A percentile compares a stretch with the other conserved stretches of the same genome.
phyloP scores from a whole-genome alignment of 2,888 invertebrate genomes.

The Amphipyra tragopoginis region DNA sequence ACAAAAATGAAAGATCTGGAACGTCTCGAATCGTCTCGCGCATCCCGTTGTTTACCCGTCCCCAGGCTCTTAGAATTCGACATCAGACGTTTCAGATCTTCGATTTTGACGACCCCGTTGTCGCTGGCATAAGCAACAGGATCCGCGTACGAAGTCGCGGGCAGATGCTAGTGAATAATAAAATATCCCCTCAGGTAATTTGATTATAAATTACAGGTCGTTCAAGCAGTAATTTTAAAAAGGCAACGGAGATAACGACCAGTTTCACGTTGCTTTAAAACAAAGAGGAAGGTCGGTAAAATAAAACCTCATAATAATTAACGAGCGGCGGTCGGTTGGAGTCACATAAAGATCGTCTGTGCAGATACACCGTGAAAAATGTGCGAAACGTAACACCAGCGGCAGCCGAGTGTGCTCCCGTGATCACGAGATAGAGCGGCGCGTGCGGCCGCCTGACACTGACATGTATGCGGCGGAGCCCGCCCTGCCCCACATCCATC shows the following conservation, averaged over 20 bases:
- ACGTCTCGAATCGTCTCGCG: too few species aligned
- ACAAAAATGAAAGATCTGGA: too few species aligned
- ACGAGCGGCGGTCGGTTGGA: background rate
- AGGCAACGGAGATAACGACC: background rate
- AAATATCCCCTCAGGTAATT: background rate
- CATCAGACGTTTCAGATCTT: too few species aligned
- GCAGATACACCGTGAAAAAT: background rate
- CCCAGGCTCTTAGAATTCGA: too few species aligned
- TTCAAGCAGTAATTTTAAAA: background rate
- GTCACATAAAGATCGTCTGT: background rate
- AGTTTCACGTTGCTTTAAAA: slow-evolving; percentile 2
- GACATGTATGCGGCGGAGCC: background rate
- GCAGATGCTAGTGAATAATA: background rate
- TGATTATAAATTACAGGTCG: background rate
- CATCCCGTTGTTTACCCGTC: too few species aligned
- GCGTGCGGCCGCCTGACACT: background rate
- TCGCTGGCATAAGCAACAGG: too few species aligned
- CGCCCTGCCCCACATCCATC: background rate
- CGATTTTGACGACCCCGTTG: too few species aligned
- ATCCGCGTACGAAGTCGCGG: too few species aligned
- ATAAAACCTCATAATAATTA: slow-evolving; percentile 7
- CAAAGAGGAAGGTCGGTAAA: background rate
- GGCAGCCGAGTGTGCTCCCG: too few species aligned
- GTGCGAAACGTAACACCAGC: background rate
- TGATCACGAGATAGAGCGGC: background rate